Percentiles rank a stretch among this genome's conserved stretches.
Evolutionary conservation across 2,888 invertebrate genomes (phyloP).

Genomic region (Macropis europaea): DNA sequence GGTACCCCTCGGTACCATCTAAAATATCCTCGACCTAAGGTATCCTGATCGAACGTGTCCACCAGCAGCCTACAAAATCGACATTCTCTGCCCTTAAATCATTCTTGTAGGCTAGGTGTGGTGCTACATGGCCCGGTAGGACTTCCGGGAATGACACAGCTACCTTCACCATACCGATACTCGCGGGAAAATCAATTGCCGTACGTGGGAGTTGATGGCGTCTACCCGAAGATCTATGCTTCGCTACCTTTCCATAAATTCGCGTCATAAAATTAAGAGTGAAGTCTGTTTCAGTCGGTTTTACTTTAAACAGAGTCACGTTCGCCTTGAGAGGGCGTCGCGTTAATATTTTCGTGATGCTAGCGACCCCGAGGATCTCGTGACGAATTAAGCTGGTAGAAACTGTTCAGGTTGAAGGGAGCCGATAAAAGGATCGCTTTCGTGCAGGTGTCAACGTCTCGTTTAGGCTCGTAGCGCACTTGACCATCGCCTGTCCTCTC

Average conservation of each 20-base stretch:
- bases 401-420: neutral
- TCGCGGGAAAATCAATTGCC: neutral
- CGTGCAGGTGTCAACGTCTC: constrained; percentile 27
- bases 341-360: neutral
- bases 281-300: too few species aligned
- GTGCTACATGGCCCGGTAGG: constrained; percentile 11
- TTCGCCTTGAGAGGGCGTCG: too few species aligned
- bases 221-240: neutral
- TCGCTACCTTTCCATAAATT: neutral
- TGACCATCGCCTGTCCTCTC: constrained; percentile 8
- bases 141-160: constrained; percentile 38
- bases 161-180: neutral
- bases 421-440: constrained; percentile 22
- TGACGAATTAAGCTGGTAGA: neutral
- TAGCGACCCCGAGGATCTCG: neutral
- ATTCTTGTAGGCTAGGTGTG: constrained; percentile 34
- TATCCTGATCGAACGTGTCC: constrained; percentile 68
- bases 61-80: constrained; percentile 50
- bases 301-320: too few species aligned
- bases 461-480: constrained; percentile 3
- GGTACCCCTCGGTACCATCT: constrained; percentile 69
- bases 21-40: constrained; percentile 71
- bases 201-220: neutral
- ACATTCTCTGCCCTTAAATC: constrained; percentile 46
- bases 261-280: neutral